A percentile compares a stretch with the other conserved stretches of the same genome.
phyloP scores from a whole-genome alignment of 2,113 vertebrate genomes.

The Aegotheles bennettii region DNA sequence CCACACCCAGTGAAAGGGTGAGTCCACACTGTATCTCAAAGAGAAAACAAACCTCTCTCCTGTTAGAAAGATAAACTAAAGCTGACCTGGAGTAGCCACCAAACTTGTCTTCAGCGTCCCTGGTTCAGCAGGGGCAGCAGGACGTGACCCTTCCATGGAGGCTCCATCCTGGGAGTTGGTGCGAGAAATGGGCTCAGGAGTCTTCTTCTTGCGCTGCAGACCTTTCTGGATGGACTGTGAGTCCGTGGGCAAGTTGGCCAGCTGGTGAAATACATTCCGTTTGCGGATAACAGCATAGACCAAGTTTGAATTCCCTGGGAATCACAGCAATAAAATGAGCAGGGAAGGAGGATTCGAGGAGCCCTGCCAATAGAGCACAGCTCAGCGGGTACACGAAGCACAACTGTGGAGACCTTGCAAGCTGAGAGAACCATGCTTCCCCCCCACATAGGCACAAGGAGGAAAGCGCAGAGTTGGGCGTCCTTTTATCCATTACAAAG shows the following conservation, averaged over 20 bases:
- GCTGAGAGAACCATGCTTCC: not conserved
- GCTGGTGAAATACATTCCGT: conserved; percentile 92
- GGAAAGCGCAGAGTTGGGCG: not conserved
- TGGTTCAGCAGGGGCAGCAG: conserved; percentile 91
- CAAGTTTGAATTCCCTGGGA: conserved; percentile 92
- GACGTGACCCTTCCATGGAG: conserved; percentile 95
- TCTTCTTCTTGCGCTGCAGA: conserved; percentile 87
- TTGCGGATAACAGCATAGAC: conserved; percentile 98
- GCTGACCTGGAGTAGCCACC: conserved; percentile 90
- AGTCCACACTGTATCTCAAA: not conserved
- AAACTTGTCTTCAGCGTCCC: conserved; percentile 93
- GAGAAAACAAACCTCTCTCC: not conserved
- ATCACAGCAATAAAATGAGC: not conserved
- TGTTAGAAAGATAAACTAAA: not conserved
- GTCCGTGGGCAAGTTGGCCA: conserved; percentile 92
- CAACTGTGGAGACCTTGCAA: not conserved
- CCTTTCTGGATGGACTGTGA: conserved; percentile 87
- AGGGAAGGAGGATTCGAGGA: not conserved
- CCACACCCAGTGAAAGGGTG: conserved; percentile 32
- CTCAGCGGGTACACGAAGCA: not conserved
- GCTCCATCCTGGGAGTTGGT: conserved; percentile 89
- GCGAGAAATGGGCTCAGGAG: conserved; percentile 86
- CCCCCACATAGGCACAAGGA: not conserved
- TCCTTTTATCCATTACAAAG: not conserved
- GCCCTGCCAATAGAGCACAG: not conserved